Conservation (phyloP, 2,113 vertebrate genomes). For the Eupsittula cactorum region DNA sequence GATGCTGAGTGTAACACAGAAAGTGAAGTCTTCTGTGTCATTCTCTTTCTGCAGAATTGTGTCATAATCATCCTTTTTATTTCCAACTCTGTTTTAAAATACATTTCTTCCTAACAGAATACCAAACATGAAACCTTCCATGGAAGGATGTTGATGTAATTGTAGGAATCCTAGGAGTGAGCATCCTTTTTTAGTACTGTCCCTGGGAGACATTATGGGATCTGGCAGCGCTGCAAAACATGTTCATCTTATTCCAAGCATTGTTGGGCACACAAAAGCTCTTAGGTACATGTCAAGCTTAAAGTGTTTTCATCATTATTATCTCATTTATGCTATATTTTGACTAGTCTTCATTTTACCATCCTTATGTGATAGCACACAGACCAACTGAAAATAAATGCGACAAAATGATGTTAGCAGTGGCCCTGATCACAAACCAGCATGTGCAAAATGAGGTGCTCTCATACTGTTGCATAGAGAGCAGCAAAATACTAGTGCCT, state of each 20-base stretch:
- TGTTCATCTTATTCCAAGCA: not conserved
- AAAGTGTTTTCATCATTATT: not conserved
- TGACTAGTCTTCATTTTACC: not conserved
- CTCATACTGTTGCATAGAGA: not conserved
- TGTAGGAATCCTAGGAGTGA: not conserved
- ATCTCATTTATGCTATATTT: slow-evolving; percentile 7
- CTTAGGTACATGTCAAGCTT: not conserved
- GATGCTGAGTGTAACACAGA: not conserved
- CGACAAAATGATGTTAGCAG: not conserved
- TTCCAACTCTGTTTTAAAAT: not conserved
- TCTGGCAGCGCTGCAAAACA: not conserved
- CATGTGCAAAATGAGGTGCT: not conserved
- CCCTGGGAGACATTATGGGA: not conserved
- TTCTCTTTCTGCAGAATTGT: not conserved
- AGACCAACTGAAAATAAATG: not conserved
- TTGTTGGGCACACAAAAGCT: not conserved
- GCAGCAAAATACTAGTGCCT: not conserved
- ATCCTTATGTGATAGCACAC: not conserved
- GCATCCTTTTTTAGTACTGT: not conserved
- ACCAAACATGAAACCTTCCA: not conserved
- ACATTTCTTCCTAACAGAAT: not conserved
- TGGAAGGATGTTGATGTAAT: not conserved
- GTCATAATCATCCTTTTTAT: not conserved
- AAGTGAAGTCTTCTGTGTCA: not conserved
- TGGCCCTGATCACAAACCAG: not conserved